phyloP scores from a whole-genome alignment of 2,113 vertebrate species.

The Myotis lucifugus region DNA sequence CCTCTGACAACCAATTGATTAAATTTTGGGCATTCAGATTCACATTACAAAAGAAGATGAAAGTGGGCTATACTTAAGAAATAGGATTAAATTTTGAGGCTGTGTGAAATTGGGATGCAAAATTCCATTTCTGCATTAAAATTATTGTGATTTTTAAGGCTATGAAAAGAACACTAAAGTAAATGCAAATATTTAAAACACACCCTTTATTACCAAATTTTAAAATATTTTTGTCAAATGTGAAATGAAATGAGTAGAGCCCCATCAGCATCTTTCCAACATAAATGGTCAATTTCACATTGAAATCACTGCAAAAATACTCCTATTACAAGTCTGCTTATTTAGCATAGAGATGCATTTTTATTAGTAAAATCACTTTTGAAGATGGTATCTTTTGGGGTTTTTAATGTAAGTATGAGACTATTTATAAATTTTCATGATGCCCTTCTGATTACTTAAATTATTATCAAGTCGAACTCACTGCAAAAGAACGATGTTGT shows the following conservation, averaged over 20 bases:
- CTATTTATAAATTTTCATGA: slow-evolving; percentile 55
- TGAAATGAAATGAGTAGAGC: slow-evolving; percentile 52
- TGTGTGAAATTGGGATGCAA: slow-evolving; percentile 79
- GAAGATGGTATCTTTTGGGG: slow-evolving; percentile 53
- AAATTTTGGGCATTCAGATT: slow-evolving; percentile 86
- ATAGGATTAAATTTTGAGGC: slow-evolving; percentile 82
- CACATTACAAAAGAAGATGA: slow-evolving; percentile 85
- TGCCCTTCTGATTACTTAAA: slow-evolving; percentile 65
- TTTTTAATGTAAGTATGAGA: slow-evolving; percentile 6
- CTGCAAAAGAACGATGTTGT: slow-evolving; percentile 64
- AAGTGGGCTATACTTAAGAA: slow-evolving; percentile 82
- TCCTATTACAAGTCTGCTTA: not conserved
- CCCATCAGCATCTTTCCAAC: slow-evolving; percentile 35
- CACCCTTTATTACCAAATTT: slow-evolving; percentile 65
- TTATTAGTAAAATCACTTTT: slow-evolving; percentile 19
- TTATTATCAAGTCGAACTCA: slow-evolving; percentile 61
- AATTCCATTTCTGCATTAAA: slow-evolving; percentile 66
- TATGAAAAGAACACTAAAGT: slow-evolving; percentile 58
- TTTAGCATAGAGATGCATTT: slow-evolving; percentile 14
- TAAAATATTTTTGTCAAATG: slow-evolving; percentile 68
- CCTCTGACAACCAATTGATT: slow-evolving; percentile 88
- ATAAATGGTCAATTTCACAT: slow-evolving; percentile 21
- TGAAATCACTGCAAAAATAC: not conserved
- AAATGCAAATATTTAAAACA: slow-evolving; percentile 68
- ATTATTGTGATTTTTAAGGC: slow-evolving; percentile 29